Evolutionary conservation across 2,797 vertebrate genomes (phyloP).

Genomic region (Nannoperca obscura): DNA sequence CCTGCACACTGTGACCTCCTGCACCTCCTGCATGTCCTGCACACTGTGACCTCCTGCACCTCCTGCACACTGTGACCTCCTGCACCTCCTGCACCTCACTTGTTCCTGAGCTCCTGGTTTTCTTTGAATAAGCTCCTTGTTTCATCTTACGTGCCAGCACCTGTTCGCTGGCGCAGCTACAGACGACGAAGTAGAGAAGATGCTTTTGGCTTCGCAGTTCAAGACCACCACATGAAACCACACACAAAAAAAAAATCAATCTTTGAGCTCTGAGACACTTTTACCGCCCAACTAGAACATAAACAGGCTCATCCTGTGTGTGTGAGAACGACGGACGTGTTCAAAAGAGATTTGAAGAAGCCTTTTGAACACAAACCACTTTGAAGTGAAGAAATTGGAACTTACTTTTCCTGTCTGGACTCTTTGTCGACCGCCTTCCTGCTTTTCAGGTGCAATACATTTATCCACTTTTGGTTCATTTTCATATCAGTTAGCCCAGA

Average conservation of each 20-base stretch:
- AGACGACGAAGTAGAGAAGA: conserved; percentile 24
- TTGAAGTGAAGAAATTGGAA: conserved; percentile 74
- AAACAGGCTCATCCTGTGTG: conserved; percentile 73
- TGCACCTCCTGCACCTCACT: background rate
- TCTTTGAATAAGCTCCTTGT: conserved; percentile 26
- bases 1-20: too few relatives aligned
- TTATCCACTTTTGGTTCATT: conserved; percentile 16
- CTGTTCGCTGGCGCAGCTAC: conserved; percentile 47
- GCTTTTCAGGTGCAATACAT: conserved; percentile 37
- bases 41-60: background rate
- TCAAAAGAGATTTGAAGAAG: conserved; percentile 54
- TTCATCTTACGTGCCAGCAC: conserved; percentile 15
- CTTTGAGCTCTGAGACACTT: conserved; percentile 14
- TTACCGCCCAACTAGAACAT: conserved; percentile 50
- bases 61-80: conserved; percentile 28
- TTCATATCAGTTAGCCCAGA: background rate
- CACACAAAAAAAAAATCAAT: conserved; percentile 3
- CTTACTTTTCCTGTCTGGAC: conserved; percentile 57
- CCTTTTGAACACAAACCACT: conserved; percentile 67
- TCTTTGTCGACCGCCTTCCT: conserved; percentile 41
- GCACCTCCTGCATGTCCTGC: too few relatives aligned
- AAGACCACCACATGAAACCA: conserved; percentile 58
- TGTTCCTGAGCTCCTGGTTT: conserved; percentile 1
- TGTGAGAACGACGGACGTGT: conserved; percentile 40
- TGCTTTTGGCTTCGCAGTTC: conserved; percentile 42